Conservation (phyloP, 2,113 vertebrate genomes). For the Leucopsar rothschildi region DNA sequence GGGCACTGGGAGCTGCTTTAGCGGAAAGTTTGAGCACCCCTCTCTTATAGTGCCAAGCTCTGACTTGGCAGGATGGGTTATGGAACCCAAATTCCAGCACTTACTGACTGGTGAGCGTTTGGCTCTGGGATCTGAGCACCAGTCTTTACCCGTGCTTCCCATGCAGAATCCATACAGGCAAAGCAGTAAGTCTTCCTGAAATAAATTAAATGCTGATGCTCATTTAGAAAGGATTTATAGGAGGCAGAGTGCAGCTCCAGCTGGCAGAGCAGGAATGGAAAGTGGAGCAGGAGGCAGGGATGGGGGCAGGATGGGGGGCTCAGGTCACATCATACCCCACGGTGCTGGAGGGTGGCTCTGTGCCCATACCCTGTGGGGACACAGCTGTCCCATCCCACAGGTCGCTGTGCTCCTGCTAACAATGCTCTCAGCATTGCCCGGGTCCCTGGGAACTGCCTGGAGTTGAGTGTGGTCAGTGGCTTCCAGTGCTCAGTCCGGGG, state of each 20-base stretch:
- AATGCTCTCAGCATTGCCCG: background rate
- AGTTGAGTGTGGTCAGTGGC: background rate
- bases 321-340: rapidly evolving
- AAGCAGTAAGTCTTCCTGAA: background rate
- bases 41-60: background rate
- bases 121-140: background rate
- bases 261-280: background rate
- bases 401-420: rapidly evolving
- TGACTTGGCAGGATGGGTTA: background rate
- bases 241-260: background rate
- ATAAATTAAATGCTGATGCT: background rate
- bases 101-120: background rate
- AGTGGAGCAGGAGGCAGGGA: background rate
- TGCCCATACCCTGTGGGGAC: background rate
- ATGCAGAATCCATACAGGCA: background rate
- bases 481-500: background rate
- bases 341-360: background rate
- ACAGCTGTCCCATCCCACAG: background rate
- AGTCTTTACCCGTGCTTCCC: background rate
- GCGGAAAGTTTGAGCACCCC: background rate
- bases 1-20: background rate
- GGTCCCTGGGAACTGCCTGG: background rate
- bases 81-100: background rate
- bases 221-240: background rate
- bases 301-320: background rate